phyloP scores from a whole-genome alignment of 2,888 invertebrate species.

The Chrysopilus asiliformis region DNA sequence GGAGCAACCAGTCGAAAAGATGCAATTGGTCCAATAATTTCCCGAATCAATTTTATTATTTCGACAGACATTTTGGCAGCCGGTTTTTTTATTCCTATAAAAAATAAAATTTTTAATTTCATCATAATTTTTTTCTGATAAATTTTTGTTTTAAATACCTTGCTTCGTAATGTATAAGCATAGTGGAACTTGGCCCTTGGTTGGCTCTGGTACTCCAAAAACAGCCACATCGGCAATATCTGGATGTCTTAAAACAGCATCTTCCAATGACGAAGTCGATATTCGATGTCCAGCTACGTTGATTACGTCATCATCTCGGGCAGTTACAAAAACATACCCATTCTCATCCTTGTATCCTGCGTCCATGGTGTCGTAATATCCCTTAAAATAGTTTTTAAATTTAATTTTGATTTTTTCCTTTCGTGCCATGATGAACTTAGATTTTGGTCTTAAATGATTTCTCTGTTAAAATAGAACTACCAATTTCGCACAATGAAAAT shows the following conservation, averaged over 20 bases:
- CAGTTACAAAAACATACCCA: conserved; percentile 78
- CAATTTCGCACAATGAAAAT: too few species aligned
- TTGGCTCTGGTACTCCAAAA: conserved; percentile 75
- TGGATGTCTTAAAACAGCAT: conserved; percentile 76
- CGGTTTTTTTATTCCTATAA: conserved; percentile 11
- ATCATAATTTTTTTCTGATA: background rate
- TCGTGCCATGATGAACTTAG: too few species aligned
- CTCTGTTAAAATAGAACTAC: too few species aligned
- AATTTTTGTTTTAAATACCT: conserved; percentile 13
- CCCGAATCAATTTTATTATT: conserved; percentile 32
- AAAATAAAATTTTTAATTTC: conserved; percentile 8
- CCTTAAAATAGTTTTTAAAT: conserved; percentile 19
- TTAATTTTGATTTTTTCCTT: too few species aligned
- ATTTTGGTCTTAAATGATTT: too few species aligned
- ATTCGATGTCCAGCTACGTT: conserved; percentile 90
- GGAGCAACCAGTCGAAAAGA: conserved; percentile 68
- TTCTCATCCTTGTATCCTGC: conserved; percentile 75
- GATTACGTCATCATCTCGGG: conserved; percentile 83
- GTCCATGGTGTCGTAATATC: conserved; percentile 78
- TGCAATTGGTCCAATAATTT: conserved; percentile 58
- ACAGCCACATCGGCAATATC: conserved; percentile 79
- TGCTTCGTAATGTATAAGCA: conserved; percentile 70
- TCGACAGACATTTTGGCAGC: conserved; percentile 29
- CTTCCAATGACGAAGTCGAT: conserved; percentile 80
- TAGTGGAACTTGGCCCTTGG: conserved; percentile 83